Conservation (phyloP, 2,888 invertebrate genomes). For the Hecatera dysodea region DNA sequence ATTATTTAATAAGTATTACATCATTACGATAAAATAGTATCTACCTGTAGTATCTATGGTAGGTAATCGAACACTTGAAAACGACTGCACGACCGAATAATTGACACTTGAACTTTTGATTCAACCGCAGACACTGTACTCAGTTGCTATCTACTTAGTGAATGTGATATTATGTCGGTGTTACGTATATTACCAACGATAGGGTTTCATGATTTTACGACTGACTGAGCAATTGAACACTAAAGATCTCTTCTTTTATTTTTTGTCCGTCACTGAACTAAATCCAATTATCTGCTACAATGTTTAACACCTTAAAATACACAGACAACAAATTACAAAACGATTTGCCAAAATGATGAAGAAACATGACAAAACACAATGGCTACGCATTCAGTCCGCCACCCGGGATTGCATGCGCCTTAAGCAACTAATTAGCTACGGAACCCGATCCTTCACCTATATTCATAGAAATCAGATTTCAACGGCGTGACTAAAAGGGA, state of each 20-base stretch:
- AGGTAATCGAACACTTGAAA: conserved; percentile 51
- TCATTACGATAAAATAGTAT: conserved; percentile 38
- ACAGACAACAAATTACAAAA: conserved; percentile 43
- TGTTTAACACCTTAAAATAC: conserved; percentile 1
- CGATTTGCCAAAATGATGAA: conserved; percentile 21
- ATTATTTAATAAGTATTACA: conserved; percentile 42
- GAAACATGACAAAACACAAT: conserved; percentile 54
- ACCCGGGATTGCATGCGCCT: conserved; percentile 50
- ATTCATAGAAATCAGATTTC: conserved; percentile 66
- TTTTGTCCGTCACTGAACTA: not conserved
- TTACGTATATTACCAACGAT: conserved; percentile 31
- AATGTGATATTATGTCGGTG: conserved; percentile 38
- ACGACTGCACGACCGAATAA: conserved; percentile 54
- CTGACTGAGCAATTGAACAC: not conserved
- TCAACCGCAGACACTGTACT: conserved; percentile 58
- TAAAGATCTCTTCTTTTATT: not conserved
- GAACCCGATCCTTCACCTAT: conserved; percentile 65
- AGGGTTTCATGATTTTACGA: conserved; percentile 27
- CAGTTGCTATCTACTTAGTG: conserved; percentile 35
- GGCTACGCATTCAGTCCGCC: conserved; percentile 36
- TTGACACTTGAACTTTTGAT: conserved; percentile 71
- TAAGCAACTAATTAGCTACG: conserved; percentile 56
- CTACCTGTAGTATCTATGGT: conserved; percentile 36
- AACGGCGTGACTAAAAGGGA: conserved; percentile 79
- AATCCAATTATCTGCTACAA: not conserved